Evolutionary conservation across 37 sponge, comb jelly and placozoan genomes (phyloP).

Genomic region (Petrosia ficiformis): DNA sequence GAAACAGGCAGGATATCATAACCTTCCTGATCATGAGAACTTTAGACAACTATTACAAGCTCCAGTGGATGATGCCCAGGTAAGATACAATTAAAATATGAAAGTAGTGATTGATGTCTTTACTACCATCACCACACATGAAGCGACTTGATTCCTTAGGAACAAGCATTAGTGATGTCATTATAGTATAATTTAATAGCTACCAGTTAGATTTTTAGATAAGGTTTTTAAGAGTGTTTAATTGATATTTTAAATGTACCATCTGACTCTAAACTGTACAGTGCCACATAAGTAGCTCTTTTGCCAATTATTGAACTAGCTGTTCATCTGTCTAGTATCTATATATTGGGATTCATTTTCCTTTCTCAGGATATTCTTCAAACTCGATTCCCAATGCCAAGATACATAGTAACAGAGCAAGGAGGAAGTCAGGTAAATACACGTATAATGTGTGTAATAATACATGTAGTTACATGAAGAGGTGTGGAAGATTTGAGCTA

Average conservation of each 20-base stretch:
- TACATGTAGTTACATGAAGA: no score
- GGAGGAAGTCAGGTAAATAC: conserved; percentile 98
- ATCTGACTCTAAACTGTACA: no score
- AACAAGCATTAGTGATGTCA: neutral
- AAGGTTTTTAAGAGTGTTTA: no score
- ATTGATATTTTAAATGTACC: no score
- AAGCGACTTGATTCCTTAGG: neutral
- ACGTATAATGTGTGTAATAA: no score
- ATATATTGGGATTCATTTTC: no score
- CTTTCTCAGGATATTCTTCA: conserved; percentile 97
- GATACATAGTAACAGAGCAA: conserved; percentile 89
- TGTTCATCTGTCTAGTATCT: no score
- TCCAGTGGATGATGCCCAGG: conserved; percentile 96
- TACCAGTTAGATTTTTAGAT: no score
- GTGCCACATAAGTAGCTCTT: no score
- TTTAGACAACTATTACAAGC: conserved; percentile 95
- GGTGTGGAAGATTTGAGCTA: no score
- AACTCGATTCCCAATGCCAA: conserved; percentile 95
- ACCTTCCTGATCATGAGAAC: conserved; percentile 89
- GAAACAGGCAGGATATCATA: conserved; percentile 84
- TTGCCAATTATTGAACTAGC: no score
- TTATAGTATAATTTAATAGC: no score
- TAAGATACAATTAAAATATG: conserved; percentile 4
- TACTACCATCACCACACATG: neutral
- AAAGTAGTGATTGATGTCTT: neutral